These are phyloP conservation scores for Macrobrachium nipponense DNA, from an alignment of 1,140 invertebrate species.

Conservation along the genomic window DNA sequence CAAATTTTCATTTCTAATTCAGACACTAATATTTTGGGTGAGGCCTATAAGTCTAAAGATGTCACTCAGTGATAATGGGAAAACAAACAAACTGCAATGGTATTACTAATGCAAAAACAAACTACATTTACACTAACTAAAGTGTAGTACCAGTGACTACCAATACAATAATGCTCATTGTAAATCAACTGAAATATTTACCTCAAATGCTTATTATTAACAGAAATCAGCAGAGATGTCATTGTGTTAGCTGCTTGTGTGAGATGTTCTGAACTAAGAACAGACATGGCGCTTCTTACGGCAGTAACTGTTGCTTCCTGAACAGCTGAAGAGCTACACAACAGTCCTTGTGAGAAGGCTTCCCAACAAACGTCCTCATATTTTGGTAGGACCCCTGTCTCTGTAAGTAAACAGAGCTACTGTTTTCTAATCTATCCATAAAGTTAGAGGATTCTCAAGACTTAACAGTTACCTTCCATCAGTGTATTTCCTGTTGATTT, in stretches of 20 bases:
- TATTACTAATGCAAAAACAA: too few species aligned
- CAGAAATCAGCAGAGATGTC: constrained; percentile 1
- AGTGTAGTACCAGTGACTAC: too few species aligned
- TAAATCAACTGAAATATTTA: not conserved
- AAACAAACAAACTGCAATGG: too few species aligned
- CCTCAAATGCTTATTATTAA: constrained; percentile 20
- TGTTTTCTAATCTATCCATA: not conserved
- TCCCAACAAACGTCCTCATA: constrained; percentile 7
- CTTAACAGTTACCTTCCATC: too few species aligned
- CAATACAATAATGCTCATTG: too few species aligned
- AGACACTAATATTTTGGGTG: too few species aligned
- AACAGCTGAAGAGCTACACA: not conserved
- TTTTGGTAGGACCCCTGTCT: not conserved
- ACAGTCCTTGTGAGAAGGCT: constrained; percentile 11
- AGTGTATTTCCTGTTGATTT: too few species aligned
- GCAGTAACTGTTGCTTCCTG: constrained; percentile 25
- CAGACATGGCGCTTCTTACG: constrained; percentile 19
- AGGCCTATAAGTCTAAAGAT: too few species aligned
- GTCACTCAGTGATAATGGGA: too few species aligned
- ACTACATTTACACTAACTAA: too few species aligned
- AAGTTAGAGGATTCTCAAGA: not conserved
- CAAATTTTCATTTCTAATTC: too few species aligned
- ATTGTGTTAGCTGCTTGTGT: not conserved
- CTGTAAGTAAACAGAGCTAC: not conserved
- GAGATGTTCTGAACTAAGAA: constrained; percentile 3